Percentiles rank a stretch among this genome's conserved stretches.
Conservation (phyloP, 2,888 invertebrate species). For the Incurvaria masculella region DNA sequence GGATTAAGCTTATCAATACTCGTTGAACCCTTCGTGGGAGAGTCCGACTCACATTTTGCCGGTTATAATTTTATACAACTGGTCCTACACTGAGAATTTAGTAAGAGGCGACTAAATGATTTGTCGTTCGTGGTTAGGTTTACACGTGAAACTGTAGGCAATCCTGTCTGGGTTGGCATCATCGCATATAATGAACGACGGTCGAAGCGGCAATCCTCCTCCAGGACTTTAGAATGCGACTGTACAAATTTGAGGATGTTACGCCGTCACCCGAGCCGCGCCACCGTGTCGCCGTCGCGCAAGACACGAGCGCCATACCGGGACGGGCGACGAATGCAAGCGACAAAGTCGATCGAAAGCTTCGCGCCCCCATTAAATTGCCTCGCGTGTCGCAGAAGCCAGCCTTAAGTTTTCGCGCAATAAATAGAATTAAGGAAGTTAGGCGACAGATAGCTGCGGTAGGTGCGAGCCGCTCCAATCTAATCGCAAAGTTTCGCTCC, state of each 20-base stretch:
- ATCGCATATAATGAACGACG: no score
- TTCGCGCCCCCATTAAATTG: background rate
- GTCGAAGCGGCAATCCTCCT: no score
- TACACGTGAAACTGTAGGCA: no score
- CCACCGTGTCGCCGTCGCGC: no score
- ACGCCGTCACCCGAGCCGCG: no score
- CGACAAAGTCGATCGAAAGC: background rate
- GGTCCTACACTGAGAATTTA: background rate
- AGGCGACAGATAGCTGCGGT: background rate
- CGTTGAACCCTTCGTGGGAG: no score
- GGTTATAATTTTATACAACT: conserved; percentile 4
- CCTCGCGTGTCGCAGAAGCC: background rate
- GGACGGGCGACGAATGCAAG: background rate
- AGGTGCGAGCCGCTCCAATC: background rate
- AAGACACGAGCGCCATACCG: no score
- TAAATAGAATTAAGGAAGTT: background rate
- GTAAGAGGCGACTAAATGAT: background rate
- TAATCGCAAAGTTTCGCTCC: background rate
- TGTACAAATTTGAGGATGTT: no score
- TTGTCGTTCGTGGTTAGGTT: no score
- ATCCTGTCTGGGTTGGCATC: no score
- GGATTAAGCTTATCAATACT: no score
- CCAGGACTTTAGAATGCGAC: no score
- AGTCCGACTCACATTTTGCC: conserved; percentile 6
- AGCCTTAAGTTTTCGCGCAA: background rate